Evolutionary conservation across 1,140 invertebrate species (phyloP).

Genomic region (Megalonaias nervosa): DNA sequence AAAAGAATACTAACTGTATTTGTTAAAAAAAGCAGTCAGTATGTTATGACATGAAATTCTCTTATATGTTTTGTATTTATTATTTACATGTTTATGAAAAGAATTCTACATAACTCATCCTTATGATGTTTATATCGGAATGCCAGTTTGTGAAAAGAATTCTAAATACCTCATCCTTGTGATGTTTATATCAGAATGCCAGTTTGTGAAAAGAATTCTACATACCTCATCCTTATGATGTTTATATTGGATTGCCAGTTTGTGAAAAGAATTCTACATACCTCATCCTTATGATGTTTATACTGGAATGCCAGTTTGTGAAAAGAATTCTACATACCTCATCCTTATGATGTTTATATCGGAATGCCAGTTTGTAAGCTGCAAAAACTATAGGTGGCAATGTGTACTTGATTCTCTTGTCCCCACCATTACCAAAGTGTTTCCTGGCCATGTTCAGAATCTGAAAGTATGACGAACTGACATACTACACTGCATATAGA

Average conservation of each 20-base stretch:
- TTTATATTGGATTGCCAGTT: conserved; percentile 83
- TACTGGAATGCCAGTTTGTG: conserved; percentile 80
- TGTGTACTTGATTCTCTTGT: conserved; percentile 89
- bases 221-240: conserved; percentile 81
- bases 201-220: conserved; percentile 10
- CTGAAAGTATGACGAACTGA: conserved; percentile 67
- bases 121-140: conserved; percentile 83
- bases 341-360: conserved; percentile 82
- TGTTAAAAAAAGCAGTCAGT: not conserved
- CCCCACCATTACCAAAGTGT: conserved; percentile 90
- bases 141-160: conserved; percentile 80
- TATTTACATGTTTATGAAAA: not conserved
- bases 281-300: conserved; percentile 82
- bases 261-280: conserved; percentile 63
- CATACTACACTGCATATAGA: too few relatives aligned
- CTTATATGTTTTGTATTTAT: not conserved
- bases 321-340: conserved; percentile 74
- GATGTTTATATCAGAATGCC: conserved; percentile 84
- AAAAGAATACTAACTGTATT: not conserved
- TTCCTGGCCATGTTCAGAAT: conserved; percentile 83
- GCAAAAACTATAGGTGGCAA: conserved; percentile 97
- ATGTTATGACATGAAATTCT: not conserved
- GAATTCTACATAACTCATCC: conserved; percentile 77
- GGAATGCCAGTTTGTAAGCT: conserved; percentile 91
- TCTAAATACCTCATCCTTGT: conserved; percentile 80